Evolutionary conservation across 2,113 vertebrate species (phyloP), one percentile per base, ranked within the genome.

Genomic region (Scomber japonicus): DNA sequence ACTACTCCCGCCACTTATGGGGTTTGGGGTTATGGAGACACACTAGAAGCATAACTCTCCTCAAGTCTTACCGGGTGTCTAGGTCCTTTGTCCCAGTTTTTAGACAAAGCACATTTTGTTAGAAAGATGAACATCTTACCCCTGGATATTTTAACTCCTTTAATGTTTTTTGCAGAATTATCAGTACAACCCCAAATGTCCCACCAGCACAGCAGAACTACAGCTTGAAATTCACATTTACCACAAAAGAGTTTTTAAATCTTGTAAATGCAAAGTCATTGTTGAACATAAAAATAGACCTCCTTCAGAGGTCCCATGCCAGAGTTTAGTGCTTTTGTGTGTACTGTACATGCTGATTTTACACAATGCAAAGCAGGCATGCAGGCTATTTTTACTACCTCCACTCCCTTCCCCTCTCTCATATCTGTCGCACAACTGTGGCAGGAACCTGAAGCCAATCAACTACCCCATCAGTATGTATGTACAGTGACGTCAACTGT

Each of bases 11-110:
- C 80, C 83, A 72, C 71, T 84, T 75, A 72, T 54, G 62, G 76
- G 83, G 74, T 79, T 80, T 69, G 72, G 70, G 85, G 73, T 61
- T 89, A 68, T 74, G 84, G 87, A 90, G 79, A 88, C 81, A 85
- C 65, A 81, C 74, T 89, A 14, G 12, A 78, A 48, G 71, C 73
- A 66, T 48, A 80, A 56, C 68, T 85, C 80, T 82, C 21, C 66
- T 60, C 14, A 54, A 71, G 65, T 53, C 70, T 72, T 62, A 76
- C 68, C 24, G 66, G 61, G 61, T 68, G 65, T 86, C 19, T 63
- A 5, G 48, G 35, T 75, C 82, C 68, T 87, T 86, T 78, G 77
- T 90, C 64, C 75, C 59, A 30, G 44, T 64, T 88, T 79, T 85
- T 21, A 85, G 35, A 89, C 86, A 86, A 84, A 80, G 75, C 12